These are phyloP conservation scores for Scaptomyza hsui DNA, from an alignment of 1,140 invertebrate genomes.

Conservation along the genomic window DNA sequence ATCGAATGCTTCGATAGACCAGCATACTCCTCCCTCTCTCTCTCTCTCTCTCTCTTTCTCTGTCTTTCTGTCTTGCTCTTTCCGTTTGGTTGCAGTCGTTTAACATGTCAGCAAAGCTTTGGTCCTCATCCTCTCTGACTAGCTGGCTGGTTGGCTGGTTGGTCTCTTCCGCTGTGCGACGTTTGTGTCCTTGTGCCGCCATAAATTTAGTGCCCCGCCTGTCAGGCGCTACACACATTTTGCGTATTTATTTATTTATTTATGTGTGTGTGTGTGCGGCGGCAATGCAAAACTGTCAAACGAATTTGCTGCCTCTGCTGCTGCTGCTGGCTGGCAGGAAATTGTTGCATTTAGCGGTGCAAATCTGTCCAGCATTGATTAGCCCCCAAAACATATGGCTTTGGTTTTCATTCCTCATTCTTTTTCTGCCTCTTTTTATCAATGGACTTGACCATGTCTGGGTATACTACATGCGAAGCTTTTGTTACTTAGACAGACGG, in stretches of 20 bases:
- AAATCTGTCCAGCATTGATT: slow-evolving; percentile 55
- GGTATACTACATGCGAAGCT: slow-evolving; percentile 57
- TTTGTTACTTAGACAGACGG: slow-evolving; percentile 50
- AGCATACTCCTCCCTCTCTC: background rate
- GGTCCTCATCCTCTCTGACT: slow-evolving; percentile 20
- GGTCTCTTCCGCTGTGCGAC: slow-evolving; percentile 67
- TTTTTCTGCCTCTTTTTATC: slow-evolving; percentile 25
- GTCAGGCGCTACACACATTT: slow-evolving; percentile 63
- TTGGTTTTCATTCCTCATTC: slow-evolving; percentile 1
- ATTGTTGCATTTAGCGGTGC: slow-evolving; percentile 49
- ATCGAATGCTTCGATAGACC: slow-evolving; percentile 63
- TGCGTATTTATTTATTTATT: slow-evolving; percentile 75
- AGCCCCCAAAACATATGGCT: slow-evolving; percentile 46
- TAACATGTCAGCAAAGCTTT: slow-evolving; percentile 70
- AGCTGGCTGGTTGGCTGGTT: slow-evolving; percentile 20
- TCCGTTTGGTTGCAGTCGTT: slow-evolving; percentile 69
- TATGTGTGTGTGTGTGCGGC: slow-evolving; percentile 51
- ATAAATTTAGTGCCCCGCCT: slow-evolving; percentile 76
- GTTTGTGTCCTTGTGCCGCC: slow-evolving; percentile 75
- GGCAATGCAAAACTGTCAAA: slow-evolving; percentile 56
- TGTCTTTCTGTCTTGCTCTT: background rate
- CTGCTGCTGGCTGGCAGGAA: slow-evolving; percentile 29
- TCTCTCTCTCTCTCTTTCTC: background rate
- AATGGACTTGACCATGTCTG: slow-evolving; percentile 45
- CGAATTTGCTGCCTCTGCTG: slow-evolving; percentile 34